Base-by-base conservation (phyloP, 1,140 invertebrate species). In the Lineus longissimus region DNA sequence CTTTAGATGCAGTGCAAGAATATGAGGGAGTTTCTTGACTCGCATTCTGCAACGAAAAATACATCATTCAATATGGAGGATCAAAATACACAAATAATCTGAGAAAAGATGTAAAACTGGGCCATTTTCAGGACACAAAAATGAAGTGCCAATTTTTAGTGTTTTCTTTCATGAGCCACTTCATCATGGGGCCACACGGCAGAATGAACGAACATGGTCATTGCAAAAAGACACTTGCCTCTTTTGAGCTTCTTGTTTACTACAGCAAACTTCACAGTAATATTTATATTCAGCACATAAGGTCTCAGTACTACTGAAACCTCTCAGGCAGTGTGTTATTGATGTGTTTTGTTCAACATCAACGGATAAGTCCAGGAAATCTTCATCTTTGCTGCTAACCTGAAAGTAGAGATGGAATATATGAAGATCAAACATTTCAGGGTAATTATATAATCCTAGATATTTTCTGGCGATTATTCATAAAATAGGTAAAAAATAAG, bases 271-370 rank as follows among this genome's bases (percentile, higher is more conserved):
- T 84, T 99, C 96, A 85, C 97, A 99, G 84, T 97, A 98, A 79
- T 99, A 99, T 85, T 99, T 99, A 85, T 98, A 97, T 81, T 99
- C 97, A 74, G 92, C 94, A 84, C 95, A 96, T n/a, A 99, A 85
- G 17, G 96, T 99, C 82, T 99, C 97, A 63, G 95, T 98, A 82
- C 95, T 96, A 75, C 93, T 97, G 82, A 98, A 99, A 79, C 94
- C 97, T 68, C 93, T 87, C 65, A 99, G 86, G 85, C 97, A 99
- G 81, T 98, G 94, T 1, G 95, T 98, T 66, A 99, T 98, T 65
- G 94, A 97, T 9, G 97, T 98, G 82, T 99, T 99, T 81, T 98
- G 95, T 83, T 98, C 95, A 43, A 99, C 95, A 78, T 99, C 97
- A 58, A 99, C 96, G 83, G 97, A 95, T 62, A 99, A 85, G 86